phyloP scores from a whole-genome alignment of 92 coral and sea anemone species.

The Zoanthus sansibaricus region DNA sequence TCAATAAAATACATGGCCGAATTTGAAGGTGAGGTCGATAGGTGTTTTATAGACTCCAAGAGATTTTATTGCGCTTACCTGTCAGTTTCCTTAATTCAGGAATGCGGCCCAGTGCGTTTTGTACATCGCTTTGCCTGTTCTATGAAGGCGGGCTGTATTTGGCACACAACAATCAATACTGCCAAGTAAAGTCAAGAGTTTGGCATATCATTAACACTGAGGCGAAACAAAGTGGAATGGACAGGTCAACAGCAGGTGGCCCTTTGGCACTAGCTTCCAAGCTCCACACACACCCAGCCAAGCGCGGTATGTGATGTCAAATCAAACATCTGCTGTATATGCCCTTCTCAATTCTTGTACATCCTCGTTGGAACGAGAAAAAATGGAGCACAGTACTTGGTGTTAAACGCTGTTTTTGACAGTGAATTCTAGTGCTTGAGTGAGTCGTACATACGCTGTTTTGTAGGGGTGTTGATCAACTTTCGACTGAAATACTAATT shows the following conservation, averaged over 20 bases:
- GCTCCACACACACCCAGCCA: conserved; percentile 45
- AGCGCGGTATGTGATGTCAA: conserved; percentile 27
- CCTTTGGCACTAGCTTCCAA: conserved; percentile 38
- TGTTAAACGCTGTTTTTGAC: too few relatives aligned
- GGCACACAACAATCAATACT: conserved; percentile 45
- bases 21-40: background rate
- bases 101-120: conserved; percentile 8
- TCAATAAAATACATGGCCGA: conserved; percentile 1
- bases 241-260: conserved; percentile 44
- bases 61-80: background rate
- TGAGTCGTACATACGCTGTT: background rate
- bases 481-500: conserved; percentile 29
- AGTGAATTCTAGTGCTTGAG: background rate
- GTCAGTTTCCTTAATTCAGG: background rate
- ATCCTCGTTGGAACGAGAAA: background rate
- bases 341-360: background rate
- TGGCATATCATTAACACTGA: conserved; percentile 48
- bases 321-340: conserved; percentile 25
- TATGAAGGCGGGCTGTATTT: conserved; percentile 27
- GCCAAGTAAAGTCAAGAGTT: conserved; percentile 48
- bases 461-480: conserved; percentile 14
- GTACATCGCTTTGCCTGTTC: conserved; percentile 37
- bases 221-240: conserved; percentile 43
- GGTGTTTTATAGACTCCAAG: background rate
- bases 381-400: background rate